Percentiles rank a stretch among this genome's conserved stretches.
These are phyloP conservation scores for Aurelia sp. DNA, from an alignment of 30 jellyfish, hydroid and myxozoan genomes.

Conservation along the genomic window DNA sequence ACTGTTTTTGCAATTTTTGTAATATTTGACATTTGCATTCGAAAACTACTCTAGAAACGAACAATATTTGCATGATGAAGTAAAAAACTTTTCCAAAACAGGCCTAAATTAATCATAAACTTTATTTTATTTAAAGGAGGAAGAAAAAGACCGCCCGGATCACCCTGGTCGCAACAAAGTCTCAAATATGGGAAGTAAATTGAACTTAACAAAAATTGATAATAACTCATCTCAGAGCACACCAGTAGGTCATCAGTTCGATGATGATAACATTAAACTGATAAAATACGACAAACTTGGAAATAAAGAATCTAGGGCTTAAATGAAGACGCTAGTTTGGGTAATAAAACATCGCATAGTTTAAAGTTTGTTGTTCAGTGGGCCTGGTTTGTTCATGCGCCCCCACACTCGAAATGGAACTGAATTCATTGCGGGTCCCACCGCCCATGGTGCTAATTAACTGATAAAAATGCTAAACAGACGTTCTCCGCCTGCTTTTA, in stretches of 20 bases:
- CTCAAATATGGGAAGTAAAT: constrained; percentile 55
- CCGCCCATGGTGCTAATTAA: too few species aligned
- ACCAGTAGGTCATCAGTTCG: constrained; percentile 40
- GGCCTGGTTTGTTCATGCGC: too few species aligned
- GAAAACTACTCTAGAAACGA: background rate
- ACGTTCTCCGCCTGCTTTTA: too few species aligned
- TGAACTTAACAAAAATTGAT: constrained; percentile 38
- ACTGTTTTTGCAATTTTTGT: too few species aligned
- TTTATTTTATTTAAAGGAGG: constrained; percentile 47
- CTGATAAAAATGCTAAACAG: too few species aligned
- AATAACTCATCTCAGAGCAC: constrained; percentile 32
- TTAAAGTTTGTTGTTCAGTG: too few species aligned
- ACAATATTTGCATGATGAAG: background rate
- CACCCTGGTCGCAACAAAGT: constrained; percentile 60
- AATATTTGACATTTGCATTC: too few species aligned
- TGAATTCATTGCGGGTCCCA: too few species aligned
- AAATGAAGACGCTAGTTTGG: background rate
- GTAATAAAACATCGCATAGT: too few species aligned
- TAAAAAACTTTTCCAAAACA: background rate
- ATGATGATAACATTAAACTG: constrained; percentile 56
- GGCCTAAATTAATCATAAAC: background rate
- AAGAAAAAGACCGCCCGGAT: constrained; percentile 60
- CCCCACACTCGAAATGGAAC: too few species aligned
- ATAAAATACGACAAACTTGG: constrained; percentile 23
- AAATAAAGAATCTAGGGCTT: constrained; percentile 36